Percentiles rank a stretch among this genome's conserved stretches.
These are phyloP conservation scores for Chaetura pelagica DNA, from an alignment of 2,113 vertebrate genomes.

Conservation along the genomic window DNA sequence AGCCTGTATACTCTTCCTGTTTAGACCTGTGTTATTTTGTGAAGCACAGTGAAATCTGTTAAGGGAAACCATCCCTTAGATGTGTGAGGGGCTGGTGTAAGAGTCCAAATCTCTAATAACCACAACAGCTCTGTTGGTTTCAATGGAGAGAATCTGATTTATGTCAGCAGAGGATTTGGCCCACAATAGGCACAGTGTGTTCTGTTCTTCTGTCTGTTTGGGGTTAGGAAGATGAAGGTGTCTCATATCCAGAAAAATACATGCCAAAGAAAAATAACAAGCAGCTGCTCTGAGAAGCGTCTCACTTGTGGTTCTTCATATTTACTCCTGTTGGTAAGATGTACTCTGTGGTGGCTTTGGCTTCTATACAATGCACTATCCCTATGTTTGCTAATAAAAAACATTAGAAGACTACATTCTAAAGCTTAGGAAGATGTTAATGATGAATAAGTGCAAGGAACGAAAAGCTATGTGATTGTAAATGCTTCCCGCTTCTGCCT, in stretches of 20 bases:
- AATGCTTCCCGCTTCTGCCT: not conserved
- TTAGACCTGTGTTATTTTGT: not conserved
- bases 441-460: not conserved
- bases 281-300: constrained; percentile 26
- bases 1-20: not conserved
- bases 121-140: not conserved
- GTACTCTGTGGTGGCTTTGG: constrained; percentile 3
- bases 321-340: not conserved
- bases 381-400: not conserved
- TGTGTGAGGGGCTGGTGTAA: not conserved
- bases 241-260: not conserved
- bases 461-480: not conserved
- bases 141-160: not conserved
- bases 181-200: constrained; percentile 31
- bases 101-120: not conserved
- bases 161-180: not conserved
- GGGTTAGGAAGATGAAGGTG: constrained; percentile 22
- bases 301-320: constrained; percentile 5
- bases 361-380: not conserved
- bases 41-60: not conserved
- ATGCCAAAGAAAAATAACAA: constrained; percentile 6
- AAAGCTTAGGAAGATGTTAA: not conserved
- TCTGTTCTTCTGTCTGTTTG: constrained; percentile 17
- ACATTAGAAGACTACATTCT: not conserved
- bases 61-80: not conserved